Conservation (phyloP, 2,888 invertebrate genomes). For the Parelbella ahira region DNA sequence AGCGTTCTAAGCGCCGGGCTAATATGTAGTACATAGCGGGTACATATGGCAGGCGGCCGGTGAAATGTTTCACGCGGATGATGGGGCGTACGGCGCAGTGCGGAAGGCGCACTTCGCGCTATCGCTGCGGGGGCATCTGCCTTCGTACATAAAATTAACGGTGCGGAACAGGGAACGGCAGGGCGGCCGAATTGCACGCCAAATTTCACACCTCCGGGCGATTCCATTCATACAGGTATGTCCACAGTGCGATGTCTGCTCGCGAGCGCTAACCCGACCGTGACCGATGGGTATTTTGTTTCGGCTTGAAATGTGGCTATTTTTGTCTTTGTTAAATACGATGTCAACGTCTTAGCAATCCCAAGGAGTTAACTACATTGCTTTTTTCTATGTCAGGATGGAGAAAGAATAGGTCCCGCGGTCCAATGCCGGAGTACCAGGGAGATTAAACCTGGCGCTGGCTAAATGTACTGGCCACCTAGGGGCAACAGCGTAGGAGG, state of each 20-base stretch:
- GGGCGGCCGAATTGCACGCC: slow-evolving; percentile 42
- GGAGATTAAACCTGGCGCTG: no score
- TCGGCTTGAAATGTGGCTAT: background rate
- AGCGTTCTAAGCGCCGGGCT: no score
- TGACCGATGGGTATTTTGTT: slow-evolving; percentile 33
- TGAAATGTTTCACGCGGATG: slow-evolving; percentile 16
- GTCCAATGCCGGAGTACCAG: no score
- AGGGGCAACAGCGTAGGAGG: no score
- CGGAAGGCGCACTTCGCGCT: slow-evolving; percentile 35
- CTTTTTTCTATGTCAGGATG: no score
- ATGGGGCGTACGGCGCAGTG: slow-evolving; percentile 36
- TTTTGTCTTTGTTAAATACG: no score
- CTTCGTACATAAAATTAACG: slow-evolving; percentile 63
- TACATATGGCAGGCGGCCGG: no score
- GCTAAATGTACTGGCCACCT: no score
- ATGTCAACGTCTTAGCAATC: no score
- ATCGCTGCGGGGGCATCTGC: slow-evolving; percentile 57
- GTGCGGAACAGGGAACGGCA: slow-evolving; percentile 54
- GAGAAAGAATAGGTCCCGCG: no score
- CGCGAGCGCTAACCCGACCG: slow-evolving; percentile 43
- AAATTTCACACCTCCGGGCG: slow-evolving; percentile 50
- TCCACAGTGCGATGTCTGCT: slow-evolving; percentile 42
- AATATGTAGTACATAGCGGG: slow-evolving; percentile 7
- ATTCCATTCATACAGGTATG: slow-evolving; percentile 31
- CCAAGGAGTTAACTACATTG: no score